These are phyloP conservation scores for Rhogogaster chlorosoma DNA, from an alignment of 2,888 invertebrate species.

Conservation along the genomic window DNA sequence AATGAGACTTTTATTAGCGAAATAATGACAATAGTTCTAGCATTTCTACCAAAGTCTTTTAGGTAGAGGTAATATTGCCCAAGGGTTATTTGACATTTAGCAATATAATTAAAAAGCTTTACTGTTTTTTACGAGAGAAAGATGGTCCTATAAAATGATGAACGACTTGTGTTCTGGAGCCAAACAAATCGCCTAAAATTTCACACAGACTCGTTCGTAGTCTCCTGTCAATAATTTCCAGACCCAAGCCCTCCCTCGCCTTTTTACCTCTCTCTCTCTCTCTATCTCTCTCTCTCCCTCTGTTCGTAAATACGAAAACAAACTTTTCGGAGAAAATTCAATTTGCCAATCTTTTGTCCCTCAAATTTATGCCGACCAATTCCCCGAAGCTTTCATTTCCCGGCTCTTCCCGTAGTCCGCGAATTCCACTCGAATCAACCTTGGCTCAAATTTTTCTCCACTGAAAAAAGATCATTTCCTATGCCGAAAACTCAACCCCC, in stretches of 20 bases:
- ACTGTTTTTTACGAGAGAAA: slow-evolving; percentile 48
- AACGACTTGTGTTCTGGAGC: slow-evolving; percentile 13
- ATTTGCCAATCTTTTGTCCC: slow-evolving; percentile 49
- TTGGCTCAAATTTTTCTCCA: background rate
- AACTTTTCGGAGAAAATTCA: slow-evolving; percentile 39
- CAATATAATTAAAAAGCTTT: slow-evolving; percentile 41
- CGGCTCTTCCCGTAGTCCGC: slow-evolving; percentile 10
- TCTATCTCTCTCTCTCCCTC: background rate
- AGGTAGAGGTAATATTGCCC: background rate
- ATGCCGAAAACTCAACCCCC: background rate
- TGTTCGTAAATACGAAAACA: slow-evolving; percentile 48
- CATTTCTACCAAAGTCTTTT: background rate
- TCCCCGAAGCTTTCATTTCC: slow-evolving; percentile 31
- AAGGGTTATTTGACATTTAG: background rate
- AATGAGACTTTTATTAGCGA: background rate
- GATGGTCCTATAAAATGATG: background rate
- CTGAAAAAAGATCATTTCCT: slow-evolving; percentile 3
- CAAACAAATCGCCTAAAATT: background rate
- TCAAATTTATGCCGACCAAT: slow-evolving; percentile 50
- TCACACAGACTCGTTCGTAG: background rate
- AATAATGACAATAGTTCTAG: no score
- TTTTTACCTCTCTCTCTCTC: background rate
- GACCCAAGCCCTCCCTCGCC: background rate
- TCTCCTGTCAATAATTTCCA: slow-evolving; percentile 42
- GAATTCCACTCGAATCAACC: slow-evolving; percentile 44